These are phyloP conservation scores for Chironomus riparius DNA, from an alignment of 2,888 invertebrate species.

Conservation along the genomic window DNA sequence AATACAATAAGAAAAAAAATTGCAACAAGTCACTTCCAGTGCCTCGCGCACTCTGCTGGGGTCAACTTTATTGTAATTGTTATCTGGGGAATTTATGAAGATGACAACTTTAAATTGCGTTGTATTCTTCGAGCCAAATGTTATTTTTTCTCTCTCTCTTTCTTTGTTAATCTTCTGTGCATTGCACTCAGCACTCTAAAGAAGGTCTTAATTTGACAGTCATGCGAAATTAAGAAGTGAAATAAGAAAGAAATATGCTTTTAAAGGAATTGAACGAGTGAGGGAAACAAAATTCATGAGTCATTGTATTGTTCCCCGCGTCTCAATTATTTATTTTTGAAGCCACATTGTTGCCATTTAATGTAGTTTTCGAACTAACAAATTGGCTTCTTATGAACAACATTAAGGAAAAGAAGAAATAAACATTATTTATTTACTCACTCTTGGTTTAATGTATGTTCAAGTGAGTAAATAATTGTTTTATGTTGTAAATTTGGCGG, in stretches of 20 bases:
- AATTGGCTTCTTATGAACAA: neutral
- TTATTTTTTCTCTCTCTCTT: neutral
- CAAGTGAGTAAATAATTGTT: no score
- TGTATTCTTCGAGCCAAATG: neutral
- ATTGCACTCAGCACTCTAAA: neutral
- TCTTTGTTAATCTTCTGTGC: neutral
- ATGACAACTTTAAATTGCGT: no score
- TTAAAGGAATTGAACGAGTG: no score
- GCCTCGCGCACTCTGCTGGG: no score
- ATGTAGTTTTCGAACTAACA: neutral
- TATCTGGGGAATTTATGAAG: no score
- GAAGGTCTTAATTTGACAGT: conserved; percentile 12
- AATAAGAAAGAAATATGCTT: no score
- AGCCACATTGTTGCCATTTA: neutral
- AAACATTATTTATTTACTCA: no score
- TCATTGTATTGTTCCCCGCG: conserved; percentile 15
- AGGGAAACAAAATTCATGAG: neutral
- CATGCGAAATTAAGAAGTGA: conserved; percentile 26
- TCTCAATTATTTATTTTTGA: neutral
- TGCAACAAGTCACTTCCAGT: neutral
- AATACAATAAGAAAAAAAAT: neutral
- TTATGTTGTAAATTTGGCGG: no score
- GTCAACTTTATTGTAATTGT: no score
- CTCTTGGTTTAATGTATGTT: no score
- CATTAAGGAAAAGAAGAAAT: neutral